Conservation (phyloP, 2,113 vertebrate genomes). For the Eonycteris spelaea region DNA sequence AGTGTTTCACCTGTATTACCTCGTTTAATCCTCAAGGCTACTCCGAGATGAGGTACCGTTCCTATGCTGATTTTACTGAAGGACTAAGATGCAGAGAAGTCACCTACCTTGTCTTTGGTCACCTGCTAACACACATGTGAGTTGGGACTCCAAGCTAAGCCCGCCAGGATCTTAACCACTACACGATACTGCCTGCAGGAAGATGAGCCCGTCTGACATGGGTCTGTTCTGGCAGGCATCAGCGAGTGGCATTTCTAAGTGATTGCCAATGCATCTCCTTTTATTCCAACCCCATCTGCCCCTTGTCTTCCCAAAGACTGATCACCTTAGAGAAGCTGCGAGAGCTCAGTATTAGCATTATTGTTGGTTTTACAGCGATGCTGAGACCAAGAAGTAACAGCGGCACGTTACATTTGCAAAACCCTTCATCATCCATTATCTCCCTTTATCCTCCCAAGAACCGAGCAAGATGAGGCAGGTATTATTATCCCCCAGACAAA, state of each 20-base stretch:
- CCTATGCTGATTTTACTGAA: not conserved
- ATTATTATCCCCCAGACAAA: not conserved
- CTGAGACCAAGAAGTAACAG: not conserved
- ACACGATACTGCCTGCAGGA: not conserved
- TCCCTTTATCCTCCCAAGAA: conserved; percentile 34
- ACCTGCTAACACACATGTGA: not conserved
- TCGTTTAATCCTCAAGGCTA: not conserved
- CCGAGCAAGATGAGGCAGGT: not conserved
- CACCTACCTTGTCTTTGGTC: not conserved
- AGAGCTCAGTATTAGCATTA: not conserved
- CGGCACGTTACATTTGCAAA: not conserved
- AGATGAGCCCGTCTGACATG: not conserved
- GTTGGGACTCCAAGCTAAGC: not conserved
- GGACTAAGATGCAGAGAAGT: not conserved
- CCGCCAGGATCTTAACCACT: not conserved
- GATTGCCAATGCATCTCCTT: not conserved
- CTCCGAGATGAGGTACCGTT: not conserved
- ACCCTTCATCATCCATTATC: not conserved
- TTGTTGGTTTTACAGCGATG: accelerated
- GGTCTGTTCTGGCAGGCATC: not conserved
- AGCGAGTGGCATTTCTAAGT: not conserved
- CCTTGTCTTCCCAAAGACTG: not conserved
- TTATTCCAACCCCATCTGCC: not conserved
- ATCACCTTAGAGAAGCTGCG: not conserved
- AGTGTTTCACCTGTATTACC: not conserved